Conservation (phyloP, 1,140 invertebrate species). For the Holotrichia oblita region DNA sequence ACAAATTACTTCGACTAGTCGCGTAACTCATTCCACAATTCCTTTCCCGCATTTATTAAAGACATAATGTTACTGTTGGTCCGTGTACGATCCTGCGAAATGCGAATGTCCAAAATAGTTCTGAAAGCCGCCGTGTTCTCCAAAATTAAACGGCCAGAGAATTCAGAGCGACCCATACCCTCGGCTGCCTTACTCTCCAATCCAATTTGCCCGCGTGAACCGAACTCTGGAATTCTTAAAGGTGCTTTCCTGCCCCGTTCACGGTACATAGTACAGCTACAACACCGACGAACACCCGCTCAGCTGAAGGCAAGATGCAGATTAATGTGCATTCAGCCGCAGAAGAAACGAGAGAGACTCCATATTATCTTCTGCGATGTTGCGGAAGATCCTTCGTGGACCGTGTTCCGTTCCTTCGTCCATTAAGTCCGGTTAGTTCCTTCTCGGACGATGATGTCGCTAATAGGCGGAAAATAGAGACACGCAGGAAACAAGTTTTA, state of each 20-base stretch:
- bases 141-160: constrained; percentile 59
- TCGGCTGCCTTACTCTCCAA: constrained; percentile 53
- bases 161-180: constrained; percentile 57
- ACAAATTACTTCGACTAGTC: not conserved
- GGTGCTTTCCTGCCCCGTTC: constrained; percentile 50
- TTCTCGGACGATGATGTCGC: constrained; percentile 25
- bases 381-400: constrained; percentile 35
- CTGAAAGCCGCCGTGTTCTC: constrained; percentile 18
- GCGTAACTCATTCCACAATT: not conserved
- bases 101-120: constrained; percentile 29
- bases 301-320: constrained; percentile 54
- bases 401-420: constrained; percentile 42
- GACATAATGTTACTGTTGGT: constrained; percentile 5
- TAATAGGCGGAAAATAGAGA: constrained; percentile 54
- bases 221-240: constrained; percentile 52
- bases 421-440: constrained; percentile 48
- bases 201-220: constrained; percentile 48
- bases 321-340: constrained; percentile 61
- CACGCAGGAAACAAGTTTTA: constrained; percentile 19
- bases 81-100: constrained; percentile 16
- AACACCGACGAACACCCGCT: constrained; percentile 40
- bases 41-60: constrained; percentile 17
- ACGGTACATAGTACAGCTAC: constrained; percentile 44
- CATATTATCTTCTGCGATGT: constrained; percentile 43
- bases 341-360: constrained; percentile 57